Evolutionary conservation across 2,797 vertebrate genomes (phyloP), one percentile per base, ranked within the genome.

Genomic region (Spea hammondii): DNA sequence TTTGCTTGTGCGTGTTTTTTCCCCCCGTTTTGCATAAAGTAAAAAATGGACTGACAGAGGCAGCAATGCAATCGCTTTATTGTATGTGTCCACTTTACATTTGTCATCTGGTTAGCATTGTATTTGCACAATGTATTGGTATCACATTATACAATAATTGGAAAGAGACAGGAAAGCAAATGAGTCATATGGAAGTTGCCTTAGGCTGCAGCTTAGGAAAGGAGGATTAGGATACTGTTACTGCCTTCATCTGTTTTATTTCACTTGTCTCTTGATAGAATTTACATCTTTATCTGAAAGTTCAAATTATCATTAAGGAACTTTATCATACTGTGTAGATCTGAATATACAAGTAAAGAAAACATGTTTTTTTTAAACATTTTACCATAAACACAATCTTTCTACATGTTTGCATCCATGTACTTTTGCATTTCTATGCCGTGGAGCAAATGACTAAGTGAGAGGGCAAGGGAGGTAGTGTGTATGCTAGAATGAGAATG

Each of bases 21-120:
- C 69, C 32, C 32, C 32, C 45, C 72, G 57, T 62, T 81, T 77
- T 77, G 79, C 74, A 77, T 77, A 77, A 57, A 46, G 53, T 81
- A 81, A 81, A 72, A 77, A 81, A 81, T 77, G 54, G 45, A 7
- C 74, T 76, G 79, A 76, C 79, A 80, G 8, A 46, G 32, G 60
- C 55, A 68, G 67, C 76, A 59, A 77, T 69, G 55, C n/a, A 62
- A 51, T 14, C 50, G 46, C 49, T 66, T 81, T 46, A 76, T 72
- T 77, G 74, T 66, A 51, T 73, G 62, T 51, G 69, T 60, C 68
- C 65, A 77, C 48, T 53, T 60, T 65, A 32, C 48, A 66, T 72
- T 67, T 65, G 4, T 62, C 47, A 68, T 76, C 14, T 64, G 48
- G 46, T 67, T 65, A 70, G 5, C 47, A 46, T 51, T 68, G 44